Evolutionary conservation across 2,797 vertebrate genomes (phyloP).

Genomic region (Aotus griseimembra): DNA sequence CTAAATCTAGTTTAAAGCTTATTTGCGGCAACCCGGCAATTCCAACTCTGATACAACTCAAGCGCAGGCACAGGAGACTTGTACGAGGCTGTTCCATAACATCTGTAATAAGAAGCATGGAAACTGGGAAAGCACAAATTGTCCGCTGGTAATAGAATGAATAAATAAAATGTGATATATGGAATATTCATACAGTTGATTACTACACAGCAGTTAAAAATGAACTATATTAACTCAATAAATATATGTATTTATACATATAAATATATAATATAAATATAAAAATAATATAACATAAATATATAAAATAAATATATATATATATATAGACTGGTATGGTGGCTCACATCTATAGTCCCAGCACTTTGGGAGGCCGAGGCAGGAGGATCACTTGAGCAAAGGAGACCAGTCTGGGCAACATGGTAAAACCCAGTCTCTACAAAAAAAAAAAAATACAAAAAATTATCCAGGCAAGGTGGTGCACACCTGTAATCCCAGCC

Average conservation of each 20-base stretch:
- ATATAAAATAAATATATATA: no score
- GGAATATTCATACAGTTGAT: background rate
- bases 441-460: no score
- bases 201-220: background rate
- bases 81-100: background rate
- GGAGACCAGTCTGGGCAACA: no score
- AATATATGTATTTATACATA: background rate
- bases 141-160: background rate
- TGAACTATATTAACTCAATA: background rate
- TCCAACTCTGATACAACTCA: background rate
- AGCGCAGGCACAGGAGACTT: background rate
- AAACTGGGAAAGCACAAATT: background rate
- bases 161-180: background rate
- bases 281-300: no score
- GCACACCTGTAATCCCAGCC: no score
- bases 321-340: no score
- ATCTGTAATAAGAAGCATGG: background rate
- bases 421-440: no score
- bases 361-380: no score
- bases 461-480: no score
- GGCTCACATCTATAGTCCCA: no score
- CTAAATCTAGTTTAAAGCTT: background rate
- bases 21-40: background rate
- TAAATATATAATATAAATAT: no score
- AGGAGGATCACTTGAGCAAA: no score